A percentile compares a stretch with the other conserved stretches of the same genome.
Conservation (phyloP, 2,797 vertebrate species). For the Enteromius anoplus region DNA sequence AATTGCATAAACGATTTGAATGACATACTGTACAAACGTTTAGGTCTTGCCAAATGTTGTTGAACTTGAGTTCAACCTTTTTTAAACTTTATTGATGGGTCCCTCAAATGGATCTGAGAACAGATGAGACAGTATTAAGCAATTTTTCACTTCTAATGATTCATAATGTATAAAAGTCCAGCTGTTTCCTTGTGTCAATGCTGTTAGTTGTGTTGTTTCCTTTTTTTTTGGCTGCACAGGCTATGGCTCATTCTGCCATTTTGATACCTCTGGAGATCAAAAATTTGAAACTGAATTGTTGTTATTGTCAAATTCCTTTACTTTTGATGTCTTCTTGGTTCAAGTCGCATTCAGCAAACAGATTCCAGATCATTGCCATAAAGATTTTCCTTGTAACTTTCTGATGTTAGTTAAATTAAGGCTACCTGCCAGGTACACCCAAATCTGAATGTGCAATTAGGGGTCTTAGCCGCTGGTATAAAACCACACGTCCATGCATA, state of each 20-base stretch:
- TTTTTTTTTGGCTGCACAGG: slow-evolving; percentile 22
- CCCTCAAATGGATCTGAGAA: slow-evolving; percentile 13
- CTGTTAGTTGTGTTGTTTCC: slow-evolving; percentile 36
- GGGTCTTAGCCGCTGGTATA: background rate
- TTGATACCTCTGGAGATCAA: background rate
- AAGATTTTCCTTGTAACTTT: slow-evolving; percentile 9
- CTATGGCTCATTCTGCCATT: slow-evolving; percentile 21
- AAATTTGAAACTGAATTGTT: background rate
- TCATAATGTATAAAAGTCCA: background rate
- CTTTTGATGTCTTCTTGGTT: background rate
- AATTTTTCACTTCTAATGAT: background rate
- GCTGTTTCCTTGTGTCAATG: slow-evolving; percentile 35
- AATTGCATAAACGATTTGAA: background rate
- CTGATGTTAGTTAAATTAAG: slow-evolving; percentile 19
- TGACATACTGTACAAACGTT: background rate
- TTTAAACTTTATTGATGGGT: slow-evolving; percentile 6
- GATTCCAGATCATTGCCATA: slow-evolving; percentile 12
- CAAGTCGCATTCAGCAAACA: background rate
- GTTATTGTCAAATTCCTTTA: background rate
- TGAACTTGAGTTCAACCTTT: background rate
- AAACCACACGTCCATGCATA: background rate
- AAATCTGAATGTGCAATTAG: slow-evolving; percentile 17
- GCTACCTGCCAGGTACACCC: background rate
- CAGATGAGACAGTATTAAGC: background rate
- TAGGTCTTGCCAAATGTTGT: background rate